A percentile compares a stretch with the other conserved stretches of the same genome.
phyloP scores from a whole-genome alignment of 2,113 vertebrate genomes.

The Nibea coibor region DNA sequence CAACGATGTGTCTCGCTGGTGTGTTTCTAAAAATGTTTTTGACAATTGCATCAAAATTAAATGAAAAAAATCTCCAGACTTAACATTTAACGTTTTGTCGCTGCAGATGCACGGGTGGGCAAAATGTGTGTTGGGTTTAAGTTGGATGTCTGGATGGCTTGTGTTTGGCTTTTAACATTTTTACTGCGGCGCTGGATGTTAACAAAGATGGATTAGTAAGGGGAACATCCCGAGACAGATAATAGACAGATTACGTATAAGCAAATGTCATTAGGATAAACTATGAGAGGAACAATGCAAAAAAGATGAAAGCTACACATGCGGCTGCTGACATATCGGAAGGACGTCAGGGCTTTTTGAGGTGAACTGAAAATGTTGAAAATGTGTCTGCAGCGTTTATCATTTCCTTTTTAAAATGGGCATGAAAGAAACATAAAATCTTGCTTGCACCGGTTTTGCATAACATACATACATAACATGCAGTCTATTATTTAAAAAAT shows the following conservation, averaged over 20 bases:
- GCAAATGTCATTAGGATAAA: constrained; percentile 37
- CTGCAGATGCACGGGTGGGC: neutral
- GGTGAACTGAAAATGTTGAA: neutral
- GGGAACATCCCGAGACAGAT: constrained; percentile 42
- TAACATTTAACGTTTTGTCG: neutral
- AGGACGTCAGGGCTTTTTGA: neutral
- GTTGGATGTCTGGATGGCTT: neutral
- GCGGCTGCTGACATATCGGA: neutral
- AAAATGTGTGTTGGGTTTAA: constrained; percentile 6
- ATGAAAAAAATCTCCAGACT: too few species aligned
- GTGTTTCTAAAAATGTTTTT: neutral
- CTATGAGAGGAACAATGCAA: constrained; percentile 39
- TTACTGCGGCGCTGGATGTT: constrained; percentile 10
- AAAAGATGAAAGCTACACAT: neutral
- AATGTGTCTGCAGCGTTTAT: neutral
- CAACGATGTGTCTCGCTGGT: neutral
- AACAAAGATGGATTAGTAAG: constrained; percentile 51
- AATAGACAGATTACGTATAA: constrained; percentile 58
- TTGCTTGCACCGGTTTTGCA: neutral
- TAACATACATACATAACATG: neutral
- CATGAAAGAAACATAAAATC: neutral
- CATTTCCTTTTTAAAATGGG: neutral
- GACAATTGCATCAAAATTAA: too few species aligned
- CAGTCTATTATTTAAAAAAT: neutral
- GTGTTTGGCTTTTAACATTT: constrained; percentile 20